Conservation (phyloP, 2,888 invertebrate genomes). For the Leucophora obtusa region DNA sequence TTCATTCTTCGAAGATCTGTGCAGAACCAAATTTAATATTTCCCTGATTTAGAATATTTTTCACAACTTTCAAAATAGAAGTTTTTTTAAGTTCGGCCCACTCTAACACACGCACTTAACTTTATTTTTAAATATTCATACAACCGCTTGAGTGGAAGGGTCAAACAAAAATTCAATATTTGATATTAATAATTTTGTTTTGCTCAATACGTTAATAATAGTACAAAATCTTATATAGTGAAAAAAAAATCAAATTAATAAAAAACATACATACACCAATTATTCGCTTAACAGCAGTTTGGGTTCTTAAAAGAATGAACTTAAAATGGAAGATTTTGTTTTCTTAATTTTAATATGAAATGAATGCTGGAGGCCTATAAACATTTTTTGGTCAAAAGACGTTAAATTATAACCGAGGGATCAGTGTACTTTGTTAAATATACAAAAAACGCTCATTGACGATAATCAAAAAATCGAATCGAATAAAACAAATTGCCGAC, state of each 20-base stretch:
- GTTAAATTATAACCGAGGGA: no score
- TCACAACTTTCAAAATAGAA: no score
- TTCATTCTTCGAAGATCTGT: no score
- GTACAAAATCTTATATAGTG: background rate
- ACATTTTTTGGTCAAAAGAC: no score
- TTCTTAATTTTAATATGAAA: no score
- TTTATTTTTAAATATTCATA: background rate
- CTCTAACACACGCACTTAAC: conserved; percentile 13
- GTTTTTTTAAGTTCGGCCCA: no score
- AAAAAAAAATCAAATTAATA: conserved; percentile 3
- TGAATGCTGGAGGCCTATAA: no score
- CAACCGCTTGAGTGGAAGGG: conserved; percentile 52
- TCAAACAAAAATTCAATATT: conserved; percentile 38
- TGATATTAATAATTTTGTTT: conserved; percentile 19
- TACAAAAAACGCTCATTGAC: conserved; percentile 23
- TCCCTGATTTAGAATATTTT: no score
- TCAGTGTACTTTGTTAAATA: background rate
- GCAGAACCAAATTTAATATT: no score
- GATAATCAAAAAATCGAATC: conserved; percentile 45
- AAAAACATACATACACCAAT: background rate
- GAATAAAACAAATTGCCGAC: conserved; percentile 48
- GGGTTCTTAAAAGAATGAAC: no score
- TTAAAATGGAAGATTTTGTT: no score
- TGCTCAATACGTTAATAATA: conserved; percentile 3
- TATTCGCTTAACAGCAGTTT: no score